Conservation (phyloP, 1,140 invertebrate species). For the Homarus americanus region DNA sequence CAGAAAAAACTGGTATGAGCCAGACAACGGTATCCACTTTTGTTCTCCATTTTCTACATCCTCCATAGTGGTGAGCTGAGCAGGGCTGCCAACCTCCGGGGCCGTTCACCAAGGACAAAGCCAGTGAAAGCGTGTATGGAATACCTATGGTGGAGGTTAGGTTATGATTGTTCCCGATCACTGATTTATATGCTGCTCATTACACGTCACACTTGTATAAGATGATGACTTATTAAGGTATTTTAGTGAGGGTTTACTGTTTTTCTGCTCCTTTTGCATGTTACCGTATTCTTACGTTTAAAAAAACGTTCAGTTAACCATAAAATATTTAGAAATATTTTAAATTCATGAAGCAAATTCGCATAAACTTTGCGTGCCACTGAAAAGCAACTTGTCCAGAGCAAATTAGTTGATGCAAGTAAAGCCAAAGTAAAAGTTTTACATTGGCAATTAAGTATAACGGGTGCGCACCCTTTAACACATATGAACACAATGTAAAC, state of each 20-base stretch:
- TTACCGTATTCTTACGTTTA: neutral
- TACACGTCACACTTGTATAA: slow-evolving; percentile 14
- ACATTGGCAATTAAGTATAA: neutral
- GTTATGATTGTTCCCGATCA: slow-evolving; percentile 29
- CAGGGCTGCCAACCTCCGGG: slow-evolving; percentile 60
- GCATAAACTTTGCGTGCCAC: neutral
- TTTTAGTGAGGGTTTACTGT: neutral
- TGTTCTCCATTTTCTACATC: slow-evolving; percentile 66
- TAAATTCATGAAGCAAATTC: too few species aligned
- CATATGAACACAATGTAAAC: neutral
- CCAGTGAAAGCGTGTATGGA: slow-evolving; percentile 68
- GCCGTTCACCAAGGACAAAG: slow-evolving; percentile 62
- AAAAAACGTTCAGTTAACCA: too few species aligned
- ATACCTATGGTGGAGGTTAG: slow-evolving; percentile 55
- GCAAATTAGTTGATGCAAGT: neutral
- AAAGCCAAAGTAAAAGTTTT: neutral
- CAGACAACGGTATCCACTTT: slow-evolving; percentile 46
- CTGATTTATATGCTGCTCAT: slow-evolving; percentile 36
- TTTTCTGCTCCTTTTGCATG: neutral
- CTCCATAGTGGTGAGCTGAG: slow-evolving; percentile 35
- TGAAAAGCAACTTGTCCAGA: neutral
- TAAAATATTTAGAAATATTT: too few species aligned
- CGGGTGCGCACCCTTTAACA: too few species aligned
- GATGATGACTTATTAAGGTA: slow-evolving; percentile 24
- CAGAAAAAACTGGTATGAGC: neutral